A percentile compares a stretch with the other conserved stretches of the same genome.
phyloP scores from a whole-genome alignment of 30 jellyfish, hydroid and myxozoan species.

The Rhopilema esculentum region DNA sequence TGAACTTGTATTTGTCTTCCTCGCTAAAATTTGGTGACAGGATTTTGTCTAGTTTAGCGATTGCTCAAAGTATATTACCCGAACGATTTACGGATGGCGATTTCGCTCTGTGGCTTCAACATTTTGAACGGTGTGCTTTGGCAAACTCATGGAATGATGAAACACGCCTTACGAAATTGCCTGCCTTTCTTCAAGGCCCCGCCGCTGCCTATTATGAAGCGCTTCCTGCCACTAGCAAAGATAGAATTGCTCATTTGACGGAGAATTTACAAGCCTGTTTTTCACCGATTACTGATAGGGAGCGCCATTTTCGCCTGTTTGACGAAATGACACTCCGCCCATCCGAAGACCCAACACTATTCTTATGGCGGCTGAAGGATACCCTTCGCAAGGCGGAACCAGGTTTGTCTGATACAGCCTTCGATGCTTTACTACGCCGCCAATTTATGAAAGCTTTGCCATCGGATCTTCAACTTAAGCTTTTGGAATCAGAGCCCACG shows the following conservation, averaged over 20 bases:
- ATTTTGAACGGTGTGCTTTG: too few relatives aligned
- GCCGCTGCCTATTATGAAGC: too few relatives aligned
- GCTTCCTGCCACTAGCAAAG: too few relatives aligned
- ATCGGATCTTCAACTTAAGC: not conserved
- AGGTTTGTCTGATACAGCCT: conserved; percentile 21
- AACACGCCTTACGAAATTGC: too few relatives aligned
- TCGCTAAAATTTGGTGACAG: conserved; percentile 42
- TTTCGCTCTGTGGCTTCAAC: conserved; percentile 25
- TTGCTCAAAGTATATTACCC: conserved; percentile 3
- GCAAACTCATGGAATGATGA: too few relatives aligned
- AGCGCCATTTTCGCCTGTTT: conserved; percentile 1
- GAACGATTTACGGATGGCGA: conserved; percentile 25
- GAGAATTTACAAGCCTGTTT: not conserved
- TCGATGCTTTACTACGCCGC: conserved; percentile 21
- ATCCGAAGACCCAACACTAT: conserved; percentile 24
- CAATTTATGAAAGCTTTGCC: conserved; percentile 17
- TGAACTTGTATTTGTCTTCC: not conserved
- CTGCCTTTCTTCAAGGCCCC: too few relatives aligned
- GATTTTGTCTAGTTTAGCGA: conserved; percentile 1
- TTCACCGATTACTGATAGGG: conserved; percentile 12
- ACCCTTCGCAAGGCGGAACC: conserved; percentile 15
- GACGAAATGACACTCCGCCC: conserved; percentile 22
- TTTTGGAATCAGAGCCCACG: conserved; percentile 13
- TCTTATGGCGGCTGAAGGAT: conserved; percentile 31
- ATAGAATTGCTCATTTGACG: conserved; percentile 16